Percentiles rank a stretch among this genome's conserved stretches.
Evolutionary conservation across 2,797 vertebrate genomes (phyloP).

Genomic region (Gephyroberyx darwinii): DNA sequence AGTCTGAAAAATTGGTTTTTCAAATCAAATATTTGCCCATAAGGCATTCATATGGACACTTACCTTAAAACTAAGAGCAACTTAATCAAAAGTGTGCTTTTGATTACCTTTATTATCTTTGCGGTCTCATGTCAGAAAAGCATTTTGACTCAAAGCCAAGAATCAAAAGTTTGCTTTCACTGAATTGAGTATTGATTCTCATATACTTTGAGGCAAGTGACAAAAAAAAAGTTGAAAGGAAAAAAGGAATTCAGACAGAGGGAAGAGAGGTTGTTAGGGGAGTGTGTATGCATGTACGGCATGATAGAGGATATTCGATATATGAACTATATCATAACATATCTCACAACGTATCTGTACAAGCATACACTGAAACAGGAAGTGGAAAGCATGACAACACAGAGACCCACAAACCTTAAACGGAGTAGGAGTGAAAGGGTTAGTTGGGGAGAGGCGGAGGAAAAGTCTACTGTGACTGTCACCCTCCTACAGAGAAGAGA

Average conservation of each 20-base stretch:
- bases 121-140: not conserved
- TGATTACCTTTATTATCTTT: not conserved
- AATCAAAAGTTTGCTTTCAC: not conserved
- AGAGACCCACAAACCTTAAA: conserved; percentile 95
- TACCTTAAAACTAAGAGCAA: conserved; percentile 48
- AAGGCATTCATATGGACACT: conserved; percentile 41
- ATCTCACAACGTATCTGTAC: conserved; percentile 20
- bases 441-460: conserved; percentile 94
- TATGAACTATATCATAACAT: not conserved
- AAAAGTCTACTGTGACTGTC: conserved; percentile 91
- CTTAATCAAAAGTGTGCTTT: conserved; percentile 16
- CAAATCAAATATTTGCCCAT: conserved; percentile 27
- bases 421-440: conserved; percentile 96
- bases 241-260: conserved; percentile 20
- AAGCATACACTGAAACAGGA: conserved; percentile 41
- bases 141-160: not conserved
- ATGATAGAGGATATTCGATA: conserved; percentile 5
- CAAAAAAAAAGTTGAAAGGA: conserved; percentile 23
- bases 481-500: conserved; percentile 92
- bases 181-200: conserved; percentile 22
- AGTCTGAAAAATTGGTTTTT: not conserved
- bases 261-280: conserved; percentile 47
- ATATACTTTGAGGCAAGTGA: not conserved
- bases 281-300: conserved; percentile 48
- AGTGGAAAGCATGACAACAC: conserved; percentile 58